Evolutionary conservation across 2,113 vertebrate species (phyloP).

Genomic region (Grallaria varia): DNA sequence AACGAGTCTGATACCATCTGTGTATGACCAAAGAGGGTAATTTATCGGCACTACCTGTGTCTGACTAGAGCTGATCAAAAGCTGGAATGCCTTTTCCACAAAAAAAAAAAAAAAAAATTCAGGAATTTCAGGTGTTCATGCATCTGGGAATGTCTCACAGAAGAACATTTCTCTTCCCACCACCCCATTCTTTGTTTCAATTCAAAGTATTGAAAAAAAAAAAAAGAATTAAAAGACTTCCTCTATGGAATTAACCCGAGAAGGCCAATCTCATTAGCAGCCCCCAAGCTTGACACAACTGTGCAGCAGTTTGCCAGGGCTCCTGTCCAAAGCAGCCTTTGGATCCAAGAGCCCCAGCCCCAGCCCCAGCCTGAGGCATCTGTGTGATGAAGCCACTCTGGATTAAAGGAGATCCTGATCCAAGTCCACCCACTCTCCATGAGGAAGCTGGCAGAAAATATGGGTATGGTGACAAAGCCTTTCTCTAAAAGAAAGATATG

Average conservation of each 20-base stretch:
- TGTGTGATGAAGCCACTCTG: neutral
- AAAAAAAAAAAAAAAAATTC: neutral
- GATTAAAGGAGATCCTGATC: neutral
- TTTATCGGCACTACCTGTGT: neutral
- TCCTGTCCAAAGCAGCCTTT: neutral
- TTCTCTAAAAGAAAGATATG: neutral
- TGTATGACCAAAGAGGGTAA: neutral
- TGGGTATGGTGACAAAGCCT: neutral
- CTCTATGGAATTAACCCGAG: neutral
- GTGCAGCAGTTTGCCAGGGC: neutral
- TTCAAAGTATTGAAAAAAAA: neutral
- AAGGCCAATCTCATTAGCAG: neutral
- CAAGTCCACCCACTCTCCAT: neutral
- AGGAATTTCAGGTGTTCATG: neutral
- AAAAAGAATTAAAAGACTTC: neutral
- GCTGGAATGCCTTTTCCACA: neutral
- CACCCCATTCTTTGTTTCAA: neutral
- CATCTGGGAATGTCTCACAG: neutral
- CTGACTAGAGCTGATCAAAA: conserved; percentile 3
- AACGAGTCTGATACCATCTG: neutral
- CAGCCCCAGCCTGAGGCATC: neutral
- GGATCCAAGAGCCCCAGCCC: neutral
- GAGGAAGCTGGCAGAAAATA: neutral
- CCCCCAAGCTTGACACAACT: neutral
- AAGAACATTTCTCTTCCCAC: neutral